phyloP scores from a whole-genome alignment of 2,888 invertebrate genomes.

The Andricus curvator region DNA sequence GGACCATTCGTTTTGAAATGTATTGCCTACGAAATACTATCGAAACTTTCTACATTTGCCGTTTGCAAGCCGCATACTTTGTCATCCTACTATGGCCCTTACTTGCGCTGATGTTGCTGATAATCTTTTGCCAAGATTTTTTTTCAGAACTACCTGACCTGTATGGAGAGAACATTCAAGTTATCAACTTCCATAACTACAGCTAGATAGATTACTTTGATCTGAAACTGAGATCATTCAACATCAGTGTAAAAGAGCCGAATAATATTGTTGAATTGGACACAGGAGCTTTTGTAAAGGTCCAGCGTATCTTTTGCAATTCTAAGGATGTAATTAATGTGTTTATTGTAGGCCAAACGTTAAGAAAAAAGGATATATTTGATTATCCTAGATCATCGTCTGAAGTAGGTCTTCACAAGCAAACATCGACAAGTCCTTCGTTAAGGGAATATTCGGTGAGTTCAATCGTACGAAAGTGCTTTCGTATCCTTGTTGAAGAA shows the following conservation, averaged over 20 bases:
- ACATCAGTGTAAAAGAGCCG: not conserved
- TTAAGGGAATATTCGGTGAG: too few species aligned
- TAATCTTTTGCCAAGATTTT: slow-evolving; percentile 44
- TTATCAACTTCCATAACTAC: slow-evolving; percentile 49
- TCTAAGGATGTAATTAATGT: not conserved
- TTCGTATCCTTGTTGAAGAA: too few species aligned
- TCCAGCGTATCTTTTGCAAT: not conserved
- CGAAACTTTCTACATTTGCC: slow-evolving; percentile 47
- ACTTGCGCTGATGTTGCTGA: slow-evolving; percentile 41
- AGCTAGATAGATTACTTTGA: not conserved
- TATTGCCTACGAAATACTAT: slow-evolving; percentile 39
- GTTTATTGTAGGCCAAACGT: not conserved
- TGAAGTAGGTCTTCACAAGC: too few species aligned
- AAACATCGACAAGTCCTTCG: too few species aligned
- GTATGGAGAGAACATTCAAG: slow-evolving; percentile 47
- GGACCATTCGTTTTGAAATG: slow-evolving; percentile 44
- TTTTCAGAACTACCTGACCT: slow-evolving; percentile 42
- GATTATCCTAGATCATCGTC: too few species aligned
- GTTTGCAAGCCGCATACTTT: slow-evolving; percentile 48
- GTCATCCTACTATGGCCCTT: slow-evolving; percentile 28
- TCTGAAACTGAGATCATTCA: not conserved
- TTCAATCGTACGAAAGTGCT: too few species aligned
- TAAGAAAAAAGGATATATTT: not conserved
- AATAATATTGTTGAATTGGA: not conserved
- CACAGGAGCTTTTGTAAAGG: not conserved